Percentiles rank a stretch among this genome's conserved stretches.
These are phyloP conservation scores for Grammomys surdaster DNA, from an alignment of 2,113 vertebrate species.

Conservation along the genomic window DNA sequence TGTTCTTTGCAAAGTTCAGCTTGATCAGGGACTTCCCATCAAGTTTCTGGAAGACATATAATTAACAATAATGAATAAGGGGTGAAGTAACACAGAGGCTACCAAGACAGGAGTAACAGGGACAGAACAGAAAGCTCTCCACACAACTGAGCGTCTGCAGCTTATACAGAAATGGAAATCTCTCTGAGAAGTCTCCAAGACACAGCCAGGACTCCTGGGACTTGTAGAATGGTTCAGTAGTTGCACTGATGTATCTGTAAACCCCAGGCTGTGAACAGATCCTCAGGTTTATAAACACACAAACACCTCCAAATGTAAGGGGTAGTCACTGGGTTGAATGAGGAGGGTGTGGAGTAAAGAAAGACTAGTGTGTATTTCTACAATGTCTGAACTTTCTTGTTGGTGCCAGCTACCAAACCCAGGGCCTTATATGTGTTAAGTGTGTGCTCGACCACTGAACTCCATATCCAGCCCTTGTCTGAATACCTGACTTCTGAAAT, in stretches of 20 bases:
- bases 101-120: background rate
- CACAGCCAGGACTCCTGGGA: too few species aligned
- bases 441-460: background rate
- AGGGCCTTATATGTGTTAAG: background rate
- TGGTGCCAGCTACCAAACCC: background rate
- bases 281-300: background rate
- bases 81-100: background rate
- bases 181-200: background rate
- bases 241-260: background rate
- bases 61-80: background rate
- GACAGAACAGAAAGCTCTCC: background rate
- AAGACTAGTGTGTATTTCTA: background rate
- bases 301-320: background rate
- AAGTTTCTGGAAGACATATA: conserved; percentile 90
- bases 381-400: background rate
- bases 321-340: background rate
- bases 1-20: conserved; percentile 96
- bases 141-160: background rate
- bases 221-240: fast-evolving
- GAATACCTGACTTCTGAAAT: background rate
- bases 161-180: too few species aligned
- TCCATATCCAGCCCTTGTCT: background rate
- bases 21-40: conserved; percentile 96
- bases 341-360: background rate
- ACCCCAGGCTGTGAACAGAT: background rate